Evolutionary conservation across 2,888 invertebrate species (phyloP), one percentile per base, ranked within the genome.

Genomic region (Cotesia congregata): DNA sequence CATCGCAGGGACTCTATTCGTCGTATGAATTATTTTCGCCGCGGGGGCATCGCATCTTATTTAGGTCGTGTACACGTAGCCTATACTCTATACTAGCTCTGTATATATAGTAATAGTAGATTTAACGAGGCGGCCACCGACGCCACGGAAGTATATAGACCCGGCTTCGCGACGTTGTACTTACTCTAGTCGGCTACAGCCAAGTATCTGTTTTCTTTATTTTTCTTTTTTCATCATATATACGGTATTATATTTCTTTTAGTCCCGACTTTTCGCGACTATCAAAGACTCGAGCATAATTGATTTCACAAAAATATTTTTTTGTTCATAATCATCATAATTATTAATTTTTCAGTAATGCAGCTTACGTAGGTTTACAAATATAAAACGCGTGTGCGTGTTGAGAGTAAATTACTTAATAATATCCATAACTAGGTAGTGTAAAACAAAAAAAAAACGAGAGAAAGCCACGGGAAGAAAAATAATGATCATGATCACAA

Each of bases 21-120:
- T 80, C 82, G 83, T 87, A 88, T 88, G 88, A 88, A 89, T 89
- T 89, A 89, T 89, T 89, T 89, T 89, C 86, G 88, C 88, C 88
- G 87, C 85, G 88, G 88, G 89, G 86, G 89, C 89, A 89, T 88
- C 88, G 88, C 88, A 88, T 89, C 89, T 89, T 89, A 89, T 89
- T 88, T 89, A 89, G 89, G 89, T 89, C 89, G 89, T 88, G 87
- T 88, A 87, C 87, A 87, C 88, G 87, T 86, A 87, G 86, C 73
- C 76, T 75, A 50, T 71, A 69, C 71, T 73, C 76, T 75, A 50
- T 71, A 69, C 71, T 73, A 64, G 71, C 78, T 75, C 41, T 62
- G 12, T 64, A 6, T 68, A 40, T 62, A 72, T 76, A 77, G 70
- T 78, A 78, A 79, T 71, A 76, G 79, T 79, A 67, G 74, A 76